phyloP scores from a whole-genome alignment of 92 coral and sea anemone genomes.

The Desmophyllum pertusum region DNA sequence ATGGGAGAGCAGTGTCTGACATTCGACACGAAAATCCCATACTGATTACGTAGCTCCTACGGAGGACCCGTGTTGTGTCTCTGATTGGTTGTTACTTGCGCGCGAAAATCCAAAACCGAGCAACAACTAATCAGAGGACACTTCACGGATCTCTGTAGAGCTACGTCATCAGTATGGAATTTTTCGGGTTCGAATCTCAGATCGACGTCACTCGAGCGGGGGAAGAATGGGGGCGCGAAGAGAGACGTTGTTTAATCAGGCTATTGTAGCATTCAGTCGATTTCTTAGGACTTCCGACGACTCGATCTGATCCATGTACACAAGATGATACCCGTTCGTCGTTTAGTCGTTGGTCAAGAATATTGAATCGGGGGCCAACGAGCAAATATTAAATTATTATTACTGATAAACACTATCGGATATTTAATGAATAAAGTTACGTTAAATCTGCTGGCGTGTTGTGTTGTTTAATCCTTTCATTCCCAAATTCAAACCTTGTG shows the following conservation, averaged over 20 bases:
- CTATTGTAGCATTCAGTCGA: conserved; percentile 6
- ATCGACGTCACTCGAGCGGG: not conserved
- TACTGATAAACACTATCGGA: conserved; percentile 32
- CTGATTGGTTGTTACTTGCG: not conserved
- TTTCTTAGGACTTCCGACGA: conserved; percentile 18
- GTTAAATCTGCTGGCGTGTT: not conserved
- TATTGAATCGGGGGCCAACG: conserved; percentile 28
- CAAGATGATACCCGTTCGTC: conserved; percentile 33
- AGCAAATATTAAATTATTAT: conserved; percentile 42
- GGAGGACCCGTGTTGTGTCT: not conserved
- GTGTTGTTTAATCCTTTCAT: not conserved
- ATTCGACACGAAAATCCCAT: not conserved
- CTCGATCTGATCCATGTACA: conserved; percentile 7
- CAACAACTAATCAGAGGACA: not conserved
- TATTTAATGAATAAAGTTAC: conserved; percentile 53
- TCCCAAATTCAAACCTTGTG: not conserved
- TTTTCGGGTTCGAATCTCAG: not conserved
- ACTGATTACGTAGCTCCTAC: not conserved
- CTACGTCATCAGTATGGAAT: not conserved
- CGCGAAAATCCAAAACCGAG: not conserved
- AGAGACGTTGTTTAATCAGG: not conserved
- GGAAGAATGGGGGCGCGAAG: not conserved
- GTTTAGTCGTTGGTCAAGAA: conserved; percentile 41
- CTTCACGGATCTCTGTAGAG: not conserved
- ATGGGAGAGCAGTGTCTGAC: not conserved